Percentiles rank a stretch among this genome's conserved stretches.
Evolutionary conservation across 1,140 invertebrate species (phyloP).

Genomic region (Zaprionus capensis): DNA sequence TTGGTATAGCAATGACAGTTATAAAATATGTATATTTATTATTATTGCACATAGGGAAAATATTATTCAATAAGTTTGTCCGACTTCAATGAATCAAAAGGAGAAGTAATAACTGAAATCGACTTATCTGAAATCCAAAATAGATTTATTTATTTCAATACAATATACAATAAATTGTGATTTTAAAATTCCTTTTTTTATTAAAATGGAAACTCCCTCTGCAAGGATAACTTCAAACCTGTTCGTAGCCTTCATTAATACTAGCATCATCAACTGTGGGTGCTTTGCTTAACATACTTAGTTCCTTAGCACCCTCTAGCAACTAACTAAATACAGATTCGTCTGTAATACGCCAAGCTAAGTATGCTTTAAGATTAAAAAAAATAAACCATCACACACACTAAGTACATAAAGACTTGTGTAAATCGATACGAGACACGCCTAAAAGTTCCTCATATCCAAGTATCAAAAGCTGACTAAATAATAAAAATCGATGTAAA

Average conservation of each 20-base stretch:
- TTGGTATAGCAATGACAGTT: neutral
- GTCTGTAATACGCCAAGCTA: conserved; percentile 16
- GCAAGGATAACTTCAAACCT: conserved; percentile 15
- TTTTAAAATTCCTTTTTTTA: neutral
- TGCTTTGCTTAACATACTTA: conserved; percentile 39
- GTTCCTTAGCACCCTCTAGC: conserved; percentile 17
- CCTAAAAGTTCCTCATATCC: conserved; percentile 59
- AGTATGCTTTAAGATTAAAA: conserved; percentile 32
- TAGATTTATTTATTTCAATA: no score
- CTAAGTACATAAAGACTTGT: conserved; percentile 41
- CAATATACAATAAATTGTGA: neutral
- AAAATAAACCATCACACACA: conserved; percentile 4
- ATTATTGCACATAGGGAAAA: no score
- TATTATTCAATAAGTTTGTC: neutral
- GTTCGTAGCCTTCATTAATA: conserved; percentile 1
- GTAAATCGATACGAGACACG: conserved; percentile 41
- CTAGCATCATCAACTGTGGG: conserved; percentile 21
- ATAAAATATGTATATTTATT: no score
- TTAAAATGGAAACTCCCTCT: neutral
- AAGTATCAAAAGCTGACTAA: conserved; percentile 79
- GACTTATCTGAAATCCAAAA: no score
- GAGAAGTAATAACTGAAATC: no score
- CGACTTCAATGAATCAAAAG: neutral
- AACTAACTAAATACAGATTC: conserved; percentile 20
- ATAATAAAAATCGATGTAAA: conserved; percentile 44